These are phyloP conservation scores for Temnothorax longispinosus DNA, from an alignment of 1,140 invertebrate species.

Conservation along the genomic window DNA sequence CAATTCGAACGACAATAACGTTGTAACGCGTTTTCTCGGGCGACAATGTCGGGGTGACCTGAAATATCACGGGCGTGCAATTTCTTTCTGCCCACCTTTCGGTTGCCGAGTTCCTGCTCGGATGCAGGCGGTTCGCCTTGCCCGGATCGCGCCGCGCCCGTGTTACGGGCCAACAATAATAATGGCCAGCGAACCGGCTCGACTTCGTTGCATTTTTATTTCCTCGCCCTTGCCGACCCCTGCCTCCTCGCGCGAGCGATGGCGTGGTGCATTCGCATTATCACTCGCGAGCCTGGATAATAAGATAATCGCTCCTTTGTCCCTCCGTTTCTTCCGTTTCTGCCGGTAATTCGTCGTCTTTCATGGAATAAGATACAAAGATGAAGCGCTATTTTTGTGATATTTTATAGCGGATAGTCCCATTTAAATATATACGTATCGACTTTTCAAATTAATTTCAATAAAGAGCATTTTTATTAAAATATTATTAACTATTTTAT, in stretches of 20 bases:
- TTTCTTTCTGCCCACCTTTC: constrained; percentile 72
- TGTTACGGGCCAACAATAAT: constrained; percentile 48
- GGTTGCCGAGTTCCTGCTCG: constrained; percentile 72
- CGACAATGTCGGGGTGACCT: constrained; percentile 54
- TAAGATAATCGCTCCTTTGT: constrained; percentile 71
- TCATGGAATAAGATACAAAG: neutral
- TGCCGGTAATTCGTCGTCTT: neutral
- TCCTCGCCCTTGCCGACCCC: constrained; percentile 34
- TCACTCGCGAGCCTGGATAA: constrained; percentile 63
- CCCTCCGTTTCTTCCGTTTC: constrained; percentile 42
- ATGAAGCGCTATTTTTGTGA: neutral
- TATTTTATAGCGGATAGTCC: neutral
- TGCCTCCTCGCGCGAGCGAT: neutral
- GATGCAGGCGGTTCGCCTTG: constrained; percentile 74
- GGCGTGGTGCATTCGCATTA: constrained; percentile 29
- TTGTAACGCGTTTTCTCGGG: constrained; percentile 51
- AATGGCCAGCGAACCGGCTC: constrained; percentile 41
- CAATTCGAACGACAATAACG: neutral
- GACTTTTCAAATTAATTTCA: neutral
- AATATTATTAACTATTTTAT: neutral
- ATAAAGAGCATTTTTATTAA: neutral
- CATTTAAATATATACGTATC: neutral
- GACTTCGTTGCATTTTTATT: constrained; percentile 62
- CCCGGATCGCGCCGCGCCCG: constrained; percentile 61
- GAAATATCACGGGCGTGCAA: constrained; percentile 64